Conservation (phyloP, 2,113 vertebrate species). For the Brachypteracias leptosomus region DNA sequence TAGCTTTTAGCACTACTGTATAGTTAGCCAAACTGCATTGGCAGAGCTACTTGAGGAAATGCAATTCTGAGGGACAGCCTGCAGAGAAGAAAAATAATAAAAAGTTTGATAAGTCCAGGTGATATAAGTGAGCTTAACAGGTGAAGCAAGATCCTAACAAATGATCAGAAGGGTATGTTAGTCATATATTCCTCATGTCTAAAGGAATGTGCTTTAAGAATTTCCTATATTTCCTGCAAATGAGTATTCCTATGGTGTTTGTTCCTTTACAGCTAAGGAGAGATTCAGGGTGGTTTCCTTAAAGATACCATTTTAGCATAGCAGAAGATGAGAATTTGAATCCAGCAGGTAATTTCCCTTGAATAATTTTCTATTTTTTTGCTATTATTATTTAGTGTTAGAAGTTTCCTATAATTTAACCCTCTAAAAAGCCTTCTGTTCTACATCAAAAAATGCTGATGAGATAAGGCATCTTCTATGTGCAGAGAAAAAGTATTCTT, state of each 20-base stretch:
- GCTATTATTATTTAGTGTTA: not conserved
- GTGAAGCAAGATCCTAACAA: not conserved
- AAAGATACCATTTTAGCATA: not conserved
- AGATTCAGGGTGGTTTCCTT: not conserved
- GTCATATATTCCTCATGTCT: not conserved
- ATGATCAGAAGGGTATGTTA: not conserved
- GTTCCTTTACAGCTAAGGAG: not conserved
- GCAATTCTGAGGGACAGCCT: not conserved
- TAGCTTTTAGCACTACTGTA: conserved; percentile 20
- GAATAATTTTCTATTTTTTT: not conserved
- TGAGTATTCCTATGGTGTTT: not conserved
- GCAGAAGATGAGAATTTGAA: not conserved
- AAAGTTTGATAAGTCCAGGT: not conserved
- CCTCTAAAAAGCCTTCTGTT: not conserved
- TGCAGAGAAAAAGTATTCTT: not conserved
- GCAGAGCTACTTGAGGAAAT: conserved; percentile 27
- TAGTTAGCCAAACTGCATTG: conserved; percentile 4
- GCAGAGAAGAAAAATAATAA: not conserved
- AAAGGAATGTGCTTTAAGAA: not conserved
- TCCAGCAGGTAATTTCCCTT: not conserved
- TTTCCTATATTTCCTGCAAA: not conserved
- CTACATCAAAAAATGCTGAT: not conserved
- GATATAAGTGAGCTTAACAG: not conserved
- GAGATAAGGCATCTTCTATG: not conserved
- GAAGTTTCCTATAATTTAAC: not conserved